These are phyloP conservation scores for Plectrocnemia conspersa DNA, from an alignment of 1,140 invertebrate species.

Conservation along the genomic window DNA sequence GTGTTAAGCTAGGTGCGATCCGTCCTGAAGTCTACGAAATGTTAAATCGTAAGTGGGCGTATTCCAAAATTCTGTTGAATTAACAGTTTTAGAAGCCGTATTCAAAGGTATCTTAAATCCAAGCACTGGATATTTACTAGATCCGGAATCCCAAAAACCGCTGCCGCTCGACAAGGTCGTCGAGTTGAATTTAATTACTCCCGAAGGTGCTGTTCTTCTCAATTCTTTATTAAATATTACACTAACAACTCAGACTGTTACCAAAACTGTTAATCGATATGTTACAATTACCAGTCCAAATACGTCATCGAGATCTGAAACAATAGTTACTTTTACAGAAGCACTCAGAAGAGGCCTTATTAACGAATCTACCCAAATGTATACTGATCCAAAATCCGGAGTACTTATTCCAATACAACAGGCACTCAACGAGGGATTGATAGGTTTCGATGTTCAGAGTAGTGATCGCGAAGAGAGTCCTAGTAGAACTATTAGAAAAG, in stretches of 20 bases:
- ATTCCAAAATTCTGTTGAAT: slow-evolving; percentile 66
- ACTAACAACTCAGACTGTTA: slow-evolving; percentile 78
- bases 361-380: slow-evolving; percentile 71
- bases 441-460: slow-evolving; percentile 58
- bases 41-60: slow-evolving; percentile 77
- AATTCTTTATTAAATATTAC: slow-evolving; percentile 80
- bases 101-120: slow-evolving; percentile 78
- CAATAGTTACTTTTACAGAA: slow-evolving; percentile 70
- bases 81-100: slow-evolving; percentile 81
- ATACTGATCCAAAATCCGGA: slow-evolving; percentile 72
- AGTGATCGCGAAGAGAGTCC: slow-evolving; percentile 30
- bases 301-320: slow-evolving; percentile 54
- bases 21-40: slow-evolving; percentile 78
- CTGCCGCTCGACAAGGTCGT: slow-evolving; percentile 83
- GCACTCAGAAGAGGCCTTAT: slow-evolving; percentile 74
- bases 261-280: slow-evolving; percentile 73
- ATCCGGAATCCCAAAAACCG: slow-evolving; percentile 68
- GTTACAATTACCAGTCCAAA: slow-evolving; percentile 66
- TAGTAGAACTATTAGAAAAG: slow-evolving; percentile 40
- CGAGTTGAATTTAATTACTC: slow-evolving; percentile 74
- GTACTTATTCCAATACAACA: slow-evolving; percentile 74
- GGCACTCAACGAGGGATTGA: slow-evolving; percentile 67
- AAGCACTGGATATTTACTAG: slow-evolving; percentile 77
- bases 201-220: slow-evolving; percentile 78
- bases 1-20: slow-evolving; percentile 60